A percentile compares a stretch with the other conserved stretches of the same genome.
These are phyloP conservation scores for Sternotherus odoratus DNA, from an alignment of 2,797 vertebrate genomes.

Conservation along the genomic window DNA sequence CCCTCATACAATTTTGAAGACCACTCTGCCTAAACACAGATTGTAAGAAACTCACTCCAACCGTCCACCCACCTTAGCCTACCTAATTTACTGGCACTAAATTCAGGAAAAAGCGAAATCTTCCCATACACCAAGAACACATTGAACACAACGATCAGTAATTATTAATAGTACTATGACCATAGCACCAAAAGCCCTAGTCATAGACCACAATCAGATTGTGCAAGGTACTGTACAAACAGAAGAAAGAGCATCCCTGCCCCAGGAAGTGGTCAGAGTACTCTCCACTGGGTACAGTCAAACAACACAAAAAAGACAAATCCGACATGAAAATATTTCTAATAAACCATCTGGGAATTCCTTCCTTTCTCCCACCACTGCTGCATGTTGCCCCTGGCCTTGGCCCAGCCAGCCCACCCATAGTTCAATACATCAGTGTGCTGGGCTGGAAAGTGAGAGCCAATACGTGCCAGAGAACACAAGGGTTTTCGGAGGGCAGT, in stretches of 20 bases:
- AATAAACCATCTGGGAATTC: not conserved
- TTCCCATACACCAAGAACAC: not conserved
- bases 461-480: not conserved
- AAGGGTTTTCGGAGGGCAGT: not conserved
- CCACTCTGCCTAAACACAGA: not conserved
- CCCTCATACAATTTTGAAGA: not conserved
- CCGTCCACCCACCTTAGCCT: not conserved
- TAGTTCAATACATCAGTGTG: constrained; percentile 35
- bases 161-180: not conserved
- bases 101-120: not conserved
- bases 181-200: not conserved
- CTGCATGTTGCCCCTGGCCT: not conserved
- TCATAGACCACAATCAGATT: not conserved
- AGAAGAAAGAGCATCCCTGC: not conserved
- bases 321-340: not conserved
- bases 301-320: not conserved
- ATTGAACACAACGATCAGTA: not conserved
- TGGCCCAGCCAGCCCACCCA: constrained; percentile 14
- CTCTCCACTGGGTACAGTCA: not conserved
- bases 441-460: constrained; percentile 51
- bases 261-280: not conserved
- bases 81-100: not conserved
- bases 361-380: not conserved
- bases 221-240: not conserved
- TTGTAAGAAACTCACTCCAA: not conserved